Base-by-base conservation (phyloP, 2,797 vertebrate species). In the Chloroceryle amazona region DNA sequence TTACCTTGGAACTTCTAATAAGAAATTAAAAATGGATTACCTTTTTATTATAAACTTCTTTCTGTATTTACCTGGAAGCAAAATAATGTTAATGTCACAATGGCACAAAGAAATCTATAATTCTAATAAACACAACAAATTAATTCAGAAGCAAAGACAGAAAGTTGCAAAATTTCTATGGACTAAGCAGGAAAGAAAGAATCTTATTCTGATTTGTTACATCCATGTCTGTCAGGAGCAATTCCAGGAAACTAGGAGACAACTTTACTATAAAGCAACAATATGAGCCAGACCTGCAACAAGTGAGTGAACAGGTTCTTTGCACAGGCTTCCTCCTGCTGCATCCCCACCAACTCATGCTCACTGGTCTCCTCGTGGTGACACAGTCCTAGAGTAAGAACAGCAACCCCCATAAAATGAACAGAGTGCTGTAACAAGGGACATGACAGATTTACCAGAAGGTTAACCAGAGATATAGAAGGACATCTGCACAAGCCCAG, bases 21-120 rank as follows among this genome's bases (percentile, higher is more conserved):
- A 74, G 54, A 93, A 89, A 87, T 96, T 85, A 85, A 85, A 92
- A 94, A 95, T 80, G 22, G 42, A 96, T 98, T 98, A 98, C 98
- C 98, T 98, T 94, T 95, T 96, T 13, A 73, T 57, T 84, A 71
- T 74, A 76, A 47, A 62, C 75, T 91, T 96, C 96, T 84, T 94
- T 47, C 3, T 18, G 28, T 90, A 65, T 96, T 96, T 98, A 90
- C 96, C 98, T 98, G 94, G 88, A 97, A 98, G 91, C 42, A 95
- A 97, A 94, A 95, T 68, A 97, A 96, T 81, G 83, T 89, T 90
- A 72, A 92, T 81, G 92, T 92, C 73, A 94, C 66, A 52, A 54
- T 13, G n/a, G 35, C 47, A 81, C 88, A 94, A 74, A 7, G 0
- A 83, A 75, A 89, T 72, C 65, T 49, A 22, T 78, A 92, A 78